Conservation (phyloP, 2,888 invertebrate genomes). For the Morpho deidamia region DNA sequence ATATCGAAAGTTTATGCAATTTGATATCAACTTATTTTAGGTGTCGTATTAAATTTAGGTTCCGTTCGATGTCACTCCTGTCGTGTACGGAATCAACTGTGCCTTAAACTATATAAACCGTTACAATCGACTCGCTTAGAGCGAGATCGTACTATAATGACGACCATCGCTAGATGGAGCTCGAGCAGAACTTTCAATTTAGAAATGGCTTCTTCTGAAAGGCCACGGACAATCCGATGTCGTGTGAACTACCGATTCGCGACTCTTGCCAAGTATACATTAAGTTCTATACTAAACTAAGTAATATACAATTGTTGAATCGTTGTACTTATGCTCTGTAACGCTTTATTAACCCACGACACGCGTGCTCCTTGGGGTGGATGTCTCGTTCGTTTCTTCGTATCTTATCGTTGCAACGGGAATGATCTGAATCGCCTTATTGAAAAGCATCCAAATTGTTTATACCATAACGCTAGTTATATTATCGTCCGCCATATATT, state of each 20-base stretch:
- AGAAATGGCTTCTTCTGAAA: background rate
- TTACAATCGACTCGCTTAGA: background rate
- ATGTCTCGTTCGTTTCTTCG: too few relatives aligned
- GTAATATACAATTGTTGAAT: conserved; percentile 50
- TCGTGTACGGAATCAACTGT: background rate
- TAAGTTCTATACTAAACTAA: conserved; percentile 3
- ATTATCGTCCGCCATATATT: conserved; percentile 7
- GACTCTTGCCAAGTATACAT: conserved; percentile 52
- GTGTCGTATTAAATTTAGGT: background rate
- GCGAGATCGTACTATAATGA: background rate
- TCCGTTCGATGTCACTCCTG: background rate
- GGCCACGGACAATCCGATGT: background rate
- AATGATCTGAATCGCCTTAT: too few relatives aligned
- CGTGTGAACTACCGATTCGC: background rate
- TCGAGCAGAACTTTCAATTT: too few relatives aligned
- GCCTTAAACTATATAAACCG: background rate
- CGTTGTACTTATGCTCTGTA: conserved; percentile 7
- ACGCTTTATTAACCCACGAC: background rate
- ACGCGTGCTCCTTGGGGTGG: background rate
- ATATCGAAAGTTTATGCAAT: background rate
- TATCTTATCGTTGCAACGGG: too few relatives aligned
- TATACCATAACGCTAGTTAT: too few relatives aligned
- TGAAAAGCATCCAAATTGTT: too few relatives aligned
- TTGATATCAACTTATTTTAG: background rate
- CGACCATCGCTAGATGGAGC: background rate